These are phyloP conservation scores for Amphilophus citrinellus DNA, from an alignment of 2,113 vertebrate species.

Conservation along the genomic window DNA sequence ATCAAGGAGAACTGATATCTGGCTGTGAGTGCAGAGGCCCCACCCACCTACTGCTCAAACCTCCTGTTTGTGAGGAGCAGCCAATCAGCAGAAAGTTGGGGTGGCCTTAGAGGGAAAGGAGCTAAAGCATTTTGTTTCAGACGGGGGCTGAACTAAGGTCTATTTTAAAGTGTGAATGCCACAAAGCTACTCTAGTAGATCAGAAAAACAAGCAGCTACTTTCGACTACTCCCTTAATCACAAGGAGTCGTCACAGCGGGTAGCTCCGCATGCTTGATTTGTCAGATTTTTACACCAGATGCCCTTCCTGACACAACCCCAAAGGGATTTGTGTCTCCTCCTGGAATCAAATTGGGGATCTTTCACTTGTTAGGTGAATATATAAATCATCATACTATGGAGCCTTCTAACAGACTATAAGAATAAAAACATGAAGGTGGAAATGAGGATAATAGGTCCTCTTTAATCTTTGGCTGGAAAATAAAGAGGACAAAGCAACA, in stretches of 20 bases:
- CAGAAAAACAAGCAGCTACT: not conserved
- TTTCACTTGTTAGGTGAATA: not conserved
- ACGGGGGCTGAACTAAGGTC: not conserved
- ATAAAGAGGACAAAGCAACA: not conserved
- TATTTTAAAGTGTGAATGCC: not conserved
- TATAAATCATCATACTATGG: not conserved
- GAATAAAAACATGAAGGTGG: not conserved
- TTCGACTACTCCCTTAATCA: not conserved
- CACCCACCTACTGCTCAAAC: not conserved
- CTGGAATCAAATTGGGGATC: rapidly evolving
- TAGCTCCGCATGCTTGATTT: slow-evolving; percentile 4
- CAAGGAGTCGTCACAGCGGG: not conserved
- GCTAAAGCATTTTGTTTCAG: not conserved
- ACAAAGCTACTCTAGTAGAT: rapidly evolving
- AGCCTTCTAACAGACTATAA: not conserved
- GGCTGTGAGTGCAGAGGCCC: not conserved
- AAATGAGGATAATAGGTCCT: not conserved
- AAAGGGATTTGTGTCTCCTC: not conserved
- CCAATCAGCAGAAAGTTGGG: not conserved
- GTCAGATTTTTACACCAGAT: not conserved
- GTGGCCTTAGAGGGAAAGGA: not conserved
- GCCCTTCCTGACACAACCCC: not conserved
- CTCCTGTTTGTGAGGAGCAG: not conserved
- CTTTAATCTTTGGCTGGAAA: not conserved
- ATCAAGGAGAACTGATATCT: not conserved